Evolutionary conservation across 2,113 vertebrate genomes (phyloP).

Genomic region (Pachyramphus minor): DNA sequence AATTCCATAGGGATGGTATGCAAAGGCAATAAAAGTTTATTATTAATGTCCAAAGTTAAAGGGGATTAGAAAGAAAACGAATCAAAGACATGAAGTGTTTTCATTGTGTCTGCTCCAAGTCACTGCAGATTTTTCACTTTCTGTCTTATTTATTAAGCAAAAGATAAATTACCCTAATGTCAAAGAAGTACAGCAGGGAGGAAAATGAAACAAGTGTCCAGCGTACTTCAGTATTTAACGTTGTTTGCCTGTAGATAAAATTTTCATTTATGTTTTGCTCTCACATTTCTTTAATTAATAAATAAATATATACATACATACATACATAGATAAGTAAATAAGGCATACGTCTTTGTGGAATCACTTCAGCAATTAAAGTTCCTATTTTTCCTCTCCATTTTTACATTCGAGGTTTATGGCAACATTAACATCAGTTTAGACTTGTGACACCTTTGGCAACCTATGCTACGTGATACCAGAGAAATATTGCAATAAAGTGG

Average conservation of each 20-base stretch:
- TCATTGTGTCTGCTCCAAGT: constrained; percentile 4
- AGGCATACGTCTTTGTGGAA: background rate
- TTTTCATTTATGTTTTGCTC: background rate
- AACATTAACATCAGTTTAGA: background rate
- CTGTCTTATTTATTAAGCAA: constrained; percentile 45
- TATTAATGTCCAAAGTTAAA: background rate
- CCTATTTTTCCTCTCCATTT: background rate
- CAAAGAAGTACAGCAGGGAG: constrained; percentile 27
- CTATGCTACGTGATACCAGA: background rate
- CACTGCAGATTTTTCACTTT: constrained; percentile 49
- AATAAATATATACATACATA: background rate
- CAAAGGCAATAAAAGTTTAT: constrained; percentile 1
- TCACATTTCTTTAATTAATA: background rate
- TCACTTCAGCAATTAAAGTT: background rate
- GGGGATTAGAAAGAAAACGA: background rate
- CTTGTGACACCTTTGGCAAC: background rate
- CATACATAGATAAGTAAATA: background rate
- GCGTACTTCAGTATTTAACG: background rate
- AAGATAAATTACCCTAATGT: constrained; percentile 62
- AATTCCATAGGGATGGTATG: background rate
- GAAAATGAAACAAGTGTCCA: constrained; percentile 54
- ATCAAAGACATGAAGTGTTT: constrained; percentile 29
- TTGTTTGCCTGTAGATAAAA: background rate
- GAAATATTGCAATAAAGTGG: background rate
- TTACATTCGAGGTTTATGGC: background rate